Conservation (phyloP, 2,797 vertebrate species). For the Acipenser oxyrinchus region DNA sequence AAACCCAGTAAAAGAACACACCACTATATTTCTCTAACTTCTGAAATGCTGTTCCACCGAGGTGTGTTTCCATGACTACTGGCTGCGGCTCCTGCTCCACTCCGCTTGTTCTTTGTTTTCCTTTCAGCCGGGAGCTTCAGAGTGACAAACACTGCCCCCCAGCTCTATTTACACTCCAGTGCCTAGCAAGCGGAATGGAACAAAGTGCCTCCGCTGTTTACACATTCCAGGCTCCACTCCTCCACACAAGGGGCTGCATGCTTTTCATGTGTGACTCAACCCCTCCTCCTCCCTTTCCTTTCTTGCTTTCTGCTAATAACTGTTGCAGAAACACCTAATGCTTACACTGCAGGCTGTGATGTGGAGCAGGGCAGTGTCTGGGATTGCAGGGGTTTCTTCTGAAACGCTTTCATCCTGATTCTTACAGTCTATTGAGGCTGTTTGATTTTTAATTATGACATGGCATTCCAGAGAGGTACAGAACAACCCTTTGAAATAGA, state of each 20-base stretch:
- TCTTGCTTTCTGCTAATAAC: background rate
- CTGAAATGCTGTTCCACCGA: background rate
- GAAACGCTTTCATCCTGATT: background rate
- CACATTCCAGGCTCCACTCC: background rate
- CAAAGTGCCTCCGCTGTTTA: slow-evolving; percentile 1
- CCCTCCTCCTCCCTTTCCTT: background rate
- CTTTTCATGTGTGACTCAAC: background rate
- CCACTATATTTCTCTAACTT: background rate
- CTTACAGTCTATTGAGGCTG: background rate
- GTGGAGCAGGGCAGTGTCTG: background rate
- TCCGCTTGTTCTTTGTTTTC: background rate
- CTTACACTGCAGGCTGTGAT: too few relatives aligned
- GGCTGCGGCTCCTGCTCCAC: background rate
- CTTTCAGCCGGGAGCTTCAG: background rate
- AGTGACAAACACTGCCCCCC: slow-evolving; percentile 1
- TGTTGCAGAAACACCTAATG: too few relatives aligned
- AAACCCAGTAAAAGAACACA: background rate
- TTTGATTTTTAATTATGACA: too few relatives aligned
- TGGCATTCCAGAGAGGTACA: too few relatives aligned
- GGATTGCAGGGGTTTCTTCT: background rate
- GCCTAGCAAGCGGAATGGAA: slow-evolving; percentile 1
- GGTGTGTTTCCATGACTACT: background rate
- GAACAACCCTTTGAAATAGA: too few relatives aligned
- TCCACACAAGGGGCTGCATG: background rate
- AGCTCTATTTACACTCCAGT: slow-evolving; percentile 1